Conservation (phyloP, 2,113 vertebrate genomes). For the Hylia prasina region DNA sequence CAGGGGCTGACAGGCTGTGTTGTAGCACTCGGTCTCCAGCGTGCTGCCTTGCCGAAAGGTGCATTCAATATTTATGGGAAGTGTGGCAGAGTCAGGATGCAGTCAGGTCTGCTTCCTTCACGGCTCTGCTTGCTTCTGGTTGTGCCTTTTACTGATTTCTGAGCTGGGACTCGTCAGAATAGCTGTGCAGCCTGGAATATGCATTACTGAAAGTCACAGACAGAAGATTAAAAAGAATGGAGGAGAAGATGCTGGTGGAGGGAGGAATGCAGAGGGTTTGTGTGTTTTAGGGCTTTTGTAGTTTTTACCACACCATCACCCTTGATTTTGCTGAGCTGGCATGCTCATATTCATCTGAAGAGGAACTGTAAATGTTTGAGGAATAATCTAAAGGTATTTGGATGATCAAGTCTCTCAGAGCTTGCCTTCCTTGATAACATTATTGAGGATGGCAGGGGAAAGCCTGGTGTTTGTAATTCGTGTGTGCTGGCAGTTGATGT, state of each 20-base stretch:
- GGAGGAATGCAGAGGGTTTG: background rate
- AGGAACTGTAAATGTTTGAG: background rate
- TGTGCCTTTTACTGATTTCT: background rate
- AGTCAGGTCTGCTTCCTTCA: background rate
- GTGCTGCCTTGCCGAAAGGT: background rate
- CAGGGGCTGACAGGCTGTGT: conserved; percentile 3
- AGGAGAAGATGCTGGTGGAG: background rate
- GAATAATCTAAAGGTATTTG: background rate
- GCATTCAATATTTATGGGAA: conserved; percentile 60
- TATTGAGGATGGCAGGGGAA: background rate
- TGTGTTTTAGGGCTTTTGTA: background rate
- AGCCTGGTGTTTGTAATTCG: background rate
- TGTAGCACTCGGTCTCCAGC: background rate
- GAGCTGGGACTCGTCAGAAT: background rate
- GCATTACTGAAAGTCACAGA: background rate
- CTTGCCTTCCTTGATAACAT: background rate
- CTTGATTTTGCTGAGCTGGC: background rate
- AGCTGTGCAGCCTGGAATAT: background rate
- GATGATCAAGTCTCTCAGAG: background rate
- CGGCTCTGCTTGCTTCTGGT: background rate
- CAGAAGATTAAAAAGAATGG: background rate
- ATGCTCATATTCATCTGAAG: background rate
- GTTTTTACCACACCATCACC: background rate
- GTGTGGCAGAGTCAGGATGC: background rate
- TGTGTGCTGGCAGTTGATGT: background rate